Evolutionary conservation across 1,140 invertebrate species (phyloP), one percentile per base, ranked within the genome.

Genomic region (Aphelinus atriplicis): DNA sequence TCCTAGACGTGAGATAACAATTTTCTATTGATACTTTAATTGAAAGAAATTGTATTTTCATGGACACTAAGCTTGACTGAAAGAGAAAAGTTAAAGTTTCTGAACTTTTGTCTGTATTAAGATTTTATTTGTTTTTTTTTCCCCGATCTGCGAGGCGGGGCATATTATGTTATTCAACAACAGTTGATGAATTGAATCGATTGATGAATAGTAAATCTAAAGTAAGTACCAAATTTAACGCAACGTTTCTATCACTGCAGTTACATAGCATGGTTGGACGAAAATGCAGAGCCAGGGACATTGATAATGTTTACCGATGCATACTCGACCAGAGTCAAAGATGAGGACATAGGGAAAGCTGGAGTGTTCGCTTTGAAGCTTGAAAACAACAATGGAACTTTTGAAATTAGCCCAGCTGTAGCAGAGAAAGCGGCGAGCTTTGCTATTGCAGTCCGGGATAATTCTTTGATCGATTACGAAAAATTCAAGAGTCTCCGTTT

Each of bases 321-420:
- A 26, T 94, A 93, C 83, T 89, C 90, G 51, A 91, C 92, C 2
- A 90, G 90, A 88, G 92, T 95, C 7, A 92, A 90, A 71, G 93
- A 94, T 79, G 93, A 94, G 78, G 93, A 94, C 81, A 92, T 92
- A 82, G 95, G 92, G 7, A 94, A 95, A 81, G 94, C 95, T 81
- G 95, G 95, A 43, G 92, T 96, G 3, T 95, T 97, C 82, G 92
- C 94, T 3, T 84, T 97, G 5, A 91, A 91, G 56, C 83, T 97
- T 70, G 88, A 92, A 26, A 93, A 94, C 72, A 94, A 96, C 82
- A 95, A 95, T 84, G 93, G 93, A 26, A 95, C 94, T 2, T 97
- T 97, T 84, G 94, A 96, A 84, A 93, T 97, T 66, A 90, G 91
- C n/a, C 96, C 96, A 0, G 91, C 91, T n/a, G 94, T 95, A n/a